Evolutionary conservation across 37 sponge, comb jelly and placozoan genomes (phyloP).

Genomic region (Halisarca cf. caerulea): DNA sequence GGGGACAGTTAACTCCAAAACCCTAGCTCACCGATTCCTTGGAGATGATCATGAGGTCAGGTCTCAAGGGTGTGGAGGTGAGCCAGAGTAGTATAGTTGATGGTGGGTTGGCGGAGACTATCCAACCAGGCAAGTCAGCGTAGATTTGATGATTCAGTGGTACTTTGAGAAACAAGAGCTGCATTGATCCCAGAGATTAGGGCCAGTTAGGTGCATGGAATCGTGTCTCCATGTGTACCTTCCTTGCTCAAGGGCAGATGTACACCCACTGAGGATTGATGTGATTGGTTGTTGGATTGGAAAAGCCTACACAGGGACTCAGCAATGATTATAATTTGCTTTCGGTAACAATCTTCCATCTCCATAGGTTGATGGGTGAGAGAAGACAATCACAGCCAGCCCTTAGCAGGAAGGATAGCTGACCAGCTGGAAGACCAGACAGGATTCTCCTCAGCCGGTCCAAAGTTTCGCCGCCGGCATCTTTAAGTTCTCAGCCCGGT

Average conservation of each 20-base stretch:
- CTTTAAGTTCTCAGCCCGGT: background rate
- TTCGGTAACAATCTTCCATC: constrained; percentile 16
- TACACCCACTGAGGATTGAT: constrained; percentile 33
- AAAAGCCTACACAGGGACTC: too few relatives aligned
- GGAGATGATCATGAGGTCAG: background rate
- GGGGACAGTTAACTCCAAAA: background rate
- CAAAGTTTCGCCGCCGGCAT: too few relatives aligned
- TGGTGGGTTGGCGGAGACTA: background rate
- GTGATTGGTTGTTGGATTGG: background rate
- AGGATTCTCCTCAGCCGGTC: too few relatives aligned
- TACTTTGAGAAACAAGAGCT: background rate
- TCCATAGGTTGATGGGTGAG: constrained; percentile 28
- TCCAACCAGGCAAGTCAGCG: background rate
- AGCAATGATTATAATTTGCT: too few relatives aligned
- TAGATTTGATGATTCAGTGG: background rate
- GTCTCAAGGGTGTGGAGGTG: background rate
- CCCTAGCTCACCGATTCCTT: background rate
- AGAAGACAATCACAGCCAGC: too few relatives aligned
- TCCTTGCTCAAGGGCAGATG: constrained; percentile 15
- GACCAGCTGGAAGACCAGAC: too few relatives aligned
- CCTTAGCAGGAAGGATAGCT: too few relatives aligned
- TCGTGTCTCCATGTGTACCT: constrained; percentile 42
- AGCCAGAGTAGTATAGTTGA: background rate
- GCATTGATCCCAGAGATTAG: background rate
- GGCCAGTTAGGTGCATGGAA: background rate